Evolutionary conservation across 1,140 invertebrate species (phyloP).

Genomic region (Agrypnia vestita): DNA sequence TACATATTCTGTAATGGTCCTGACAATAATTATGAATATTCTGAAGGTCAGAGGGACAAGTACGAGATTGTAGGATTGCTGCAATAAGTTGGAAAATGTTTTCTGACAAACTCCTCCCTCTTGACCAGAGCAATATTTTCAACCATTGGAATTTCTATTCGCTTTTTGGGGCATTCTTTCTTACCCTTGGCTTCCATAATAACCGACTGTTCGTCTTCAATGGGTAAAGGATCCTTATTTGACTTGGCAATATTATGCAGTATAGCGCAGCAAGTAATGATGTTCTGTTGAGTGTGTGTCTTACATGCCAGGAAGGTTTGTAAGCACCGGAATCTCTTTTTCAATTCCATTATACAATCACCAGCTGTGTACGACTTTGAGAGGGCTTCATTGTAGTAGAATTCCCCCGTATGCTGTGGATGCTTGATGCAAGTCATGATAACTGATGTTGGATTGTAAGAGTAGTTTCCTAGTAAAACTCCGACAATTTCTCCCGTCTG

Average conservation of each 20-base stretch:
- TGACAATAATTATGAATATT: neutral
- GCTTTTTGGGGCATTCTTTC: constrained; percentile 53
- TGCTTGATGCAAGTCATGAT: constrained; percentile 54
- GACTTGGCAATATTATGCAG: constrained; percentile 57
- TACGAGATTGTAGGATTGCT: constrained; percentile 52
- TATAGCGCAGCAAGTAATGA: constrained; percentile 56
- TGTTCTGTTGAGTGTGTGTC: constrained; percentile 56
- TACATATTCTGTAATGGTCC: no score
- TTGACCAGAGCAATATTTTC: constrained; percentile 52
- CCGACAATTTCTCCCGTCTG: constrained; percentile 51
- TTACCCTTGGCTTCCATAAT: constrained; percentile 53
- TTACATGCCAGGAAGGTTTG: constrained; percentile 57
- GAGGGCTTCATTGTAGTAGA: constrained; percentile 56
- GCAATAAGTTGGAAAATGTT: constrained; percentile 56
- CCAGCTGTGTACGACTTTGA: constrained; percentile 52
- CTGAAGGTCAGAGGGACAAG: constrained; percentile 43
- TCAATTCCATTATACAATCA: constrained; percentile 53
- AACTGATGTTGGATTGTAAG: constrained; percentile 51
- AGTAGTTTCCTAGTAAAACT: constrained; percentile 48
- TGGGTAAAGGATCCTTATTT: constrained; percentile 56
- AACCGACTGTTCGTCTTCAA: constrained; percentile 44
- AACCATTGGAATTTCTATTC: constrained; percentile 52
- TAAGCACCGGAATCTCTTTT: constrained; percentile 56
- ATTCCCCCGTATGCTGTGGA: constrained; percentile 56
- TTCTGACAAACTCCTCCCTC: constrained; percentile 58